Evolutionary conservation across 1,140 invertebrate genomes (phyloP).

Genomic region (Phenacoccus solenopsis): DNA sequence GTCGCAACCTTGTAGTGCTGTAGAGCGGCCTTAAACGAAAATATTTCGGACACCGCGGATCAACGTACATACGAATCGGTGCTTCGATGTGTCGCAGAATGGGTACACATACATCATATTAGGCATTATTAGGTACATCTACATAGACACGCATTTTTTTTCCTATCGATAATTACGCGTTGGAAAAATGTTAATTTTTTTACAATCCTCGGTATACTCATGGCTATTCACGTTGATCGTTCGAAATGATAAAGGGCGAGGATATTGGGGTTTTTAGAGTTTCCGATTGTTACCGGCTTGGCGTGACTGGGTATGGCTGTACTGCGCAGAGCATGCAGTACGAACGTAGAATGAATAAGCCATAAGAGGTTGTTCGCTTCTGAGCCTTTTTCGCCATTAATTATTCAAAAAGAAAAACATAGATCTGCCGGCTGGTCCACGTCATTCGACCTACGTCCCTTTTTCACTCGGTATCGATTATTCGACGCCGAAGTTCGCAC

Average conservation of each 20-base stretch:
- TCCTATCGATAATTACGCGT: too few species aligned
- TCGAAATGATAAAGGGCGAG: background rate
- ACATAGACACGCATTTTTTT: too few species aligned
- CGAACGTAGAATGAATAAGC: slow-evolving; percentile 10
- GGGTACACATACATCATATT: too few species aligned
- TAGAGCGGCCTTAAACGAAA: too few species aligned
- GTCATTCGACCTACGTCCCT: slow-evolving; percentile 14
- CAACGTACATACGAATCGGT: too few species aligned
- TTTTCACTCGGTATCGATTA: background rate
- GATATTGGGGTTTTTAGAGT: background rate
- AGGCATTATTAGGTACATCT: too few species aligned
- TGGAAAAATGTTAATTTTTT: too few species aligned
- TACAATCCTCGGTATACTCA: too few species aligned
- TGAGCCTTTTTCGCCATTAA: slow-evolving; percentile 14
- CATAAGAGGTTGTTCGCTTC: slow-evolving; percentile 13
- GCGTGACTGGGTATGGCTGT: background rate
- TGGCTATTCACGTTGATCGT: slow-evolving; percentile 4
- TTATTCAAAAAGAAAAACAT: slow-evolving; percentile 18
- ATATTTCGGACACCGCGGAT: too few species aligned
- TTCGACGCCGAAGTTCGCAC: background rate
- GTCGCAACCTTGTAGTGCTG: too few species aligned
- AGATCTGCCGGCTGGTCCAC: slow-evolving; percentile 10
- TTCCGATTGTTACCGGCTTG: background rate
- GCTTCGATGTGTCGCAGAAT: too few species aligned
- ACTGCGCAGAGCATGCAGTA: slow-evolving; percentile 5